Percentiles rank a stretch among this genome's conserved stretches.
phyloP scores from a whole-genome alignment of 1,140 invertebrate species.

The Drosophila pallidifrons region DNA sequence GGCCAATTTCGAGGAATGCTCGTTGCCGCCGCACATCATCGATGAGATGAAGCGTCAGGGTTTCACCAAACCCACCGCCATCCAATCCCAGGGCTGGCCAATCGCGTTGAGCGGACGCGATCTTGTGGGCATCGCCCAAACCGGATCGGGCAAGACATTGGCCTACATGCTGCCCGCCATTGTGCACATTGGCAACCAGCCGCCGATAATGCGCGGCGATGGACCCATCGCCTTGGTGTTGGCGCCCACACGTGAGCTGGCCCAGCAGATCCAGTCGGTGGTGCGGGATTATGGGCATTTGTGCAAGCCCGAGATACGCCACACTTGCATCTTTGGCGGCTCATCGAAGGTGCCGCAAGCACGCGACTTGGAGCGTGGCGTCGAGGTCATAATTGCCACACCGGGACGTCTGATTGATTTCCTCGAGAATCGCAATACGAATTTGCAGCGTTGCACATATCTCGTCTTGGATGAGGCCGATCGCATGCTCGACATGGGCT shows the following conservation, averaged over 20 bases:
- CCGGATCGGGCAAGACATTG: slow-evolving; percentile 95
- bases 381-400: slow-evolving; percentile 97
- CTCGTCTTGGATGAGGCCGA: slow-evolving; percentile 98
- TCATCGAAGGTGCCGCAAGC: slow-evolving; percentile 97
- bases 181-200: slow-evolving; percentile 91
- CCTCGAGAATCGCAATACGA: slow-evolving; percentile 96
- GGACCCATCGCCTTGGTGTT: slow-evolving; percentile 97
- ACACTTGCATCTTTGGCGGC: slow-evolving; percentile 98
- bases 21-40: slow-evolving; percentile 94
- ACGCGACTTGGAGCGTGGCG: slow-evolving; percentile 95
- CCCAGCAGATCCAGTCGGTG: slow-evolving; percentile 98
- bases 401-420: slow-evolving; percentile 99
- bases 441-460: slow-evolving; percentile 96
- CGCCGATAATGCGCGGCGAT: slow-evolving; percentile 90
- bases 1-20: slow-evolving; percentile 94
- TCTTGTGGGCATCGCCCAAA: slow-evolving; percentile 98
- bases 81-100: slow-evolving; percentile 96
- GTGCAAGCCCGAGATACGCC: slow-evolving; percentile 91
- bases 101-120: slow-evolving; percentile 96
- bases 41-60: slow-evolving; percentile 92
- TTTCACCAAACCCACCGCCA: slow-evolving; percentile 94
- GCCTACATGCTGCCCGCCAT: slow-evolving; percentile 93
- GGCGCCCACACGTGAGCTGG: slow-evolving; percentile 97
- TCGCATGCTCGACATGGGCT: slow-evolving; percentile 97
- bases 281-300: slow-evolving; percentile 94